Evolutionary conservation across 2,888 invertebrate genomes (phyloP), one percentile per base, ranked within the genome.

Genomic region (Galerucella calmariensis): DNA sequence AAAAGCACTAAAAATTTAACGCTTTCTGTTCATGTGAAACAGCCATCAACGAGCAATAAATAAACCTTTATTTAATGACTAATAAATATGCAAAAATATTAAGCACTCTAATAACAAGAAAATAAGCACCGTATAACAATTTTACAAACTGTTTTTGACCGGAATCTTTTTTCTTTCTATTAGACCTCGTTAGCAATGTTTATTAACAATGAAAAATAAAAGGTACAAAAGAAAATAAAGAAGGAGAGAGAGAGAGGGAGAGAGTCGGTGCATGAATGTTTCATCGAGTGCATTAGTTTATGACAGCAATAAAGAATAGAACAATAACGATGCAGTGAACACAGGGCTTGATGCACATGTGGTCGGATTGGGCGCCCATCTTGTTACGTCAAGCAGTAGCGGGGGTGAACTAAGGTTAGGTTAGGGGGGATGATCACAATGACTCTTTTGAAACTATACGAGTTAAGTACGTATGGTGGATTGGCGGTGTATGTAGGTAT

Each of bases 251-350:
- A 76, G n/a, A 27, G 46, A 51, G 51, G 27, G 56, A 72, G 61
- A 74, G 67, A 77, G 67, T 74, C 75, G 77, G 79, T 78, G 77
- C 77, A 77, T 78, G 77, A 81, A 78, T 72, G 78, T 79, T 81
- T 81, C 79, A 81, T 80, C 74, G 79, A 71, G 77, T 75, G 77
- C 77, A 80, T 81, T 80, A 79, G 79, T 81, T 83, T 83, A 83
- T 80, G 80, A 79, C 77, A 65, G 80, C 77, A 76, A 79, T 83
- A 83, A 83, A 82, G 77, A 79, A 78, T 78, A 41, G 74, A 78
- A 76, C 80, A 80, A 79, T 80, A 81, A 81, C 76, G 75, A 76
- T 67, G 78, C 74, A 75, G 73, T 66, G 3, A 44, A 16, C 46
- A n/a, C 5, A 12, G 59, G 72, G 48, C 59, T 72, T 59, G 24